These are phyloP conservation scores for Mustelus asterias DNA, from an alignment of 2,113 vertebrate genomes.

Conservation along the genomic window DNA sequence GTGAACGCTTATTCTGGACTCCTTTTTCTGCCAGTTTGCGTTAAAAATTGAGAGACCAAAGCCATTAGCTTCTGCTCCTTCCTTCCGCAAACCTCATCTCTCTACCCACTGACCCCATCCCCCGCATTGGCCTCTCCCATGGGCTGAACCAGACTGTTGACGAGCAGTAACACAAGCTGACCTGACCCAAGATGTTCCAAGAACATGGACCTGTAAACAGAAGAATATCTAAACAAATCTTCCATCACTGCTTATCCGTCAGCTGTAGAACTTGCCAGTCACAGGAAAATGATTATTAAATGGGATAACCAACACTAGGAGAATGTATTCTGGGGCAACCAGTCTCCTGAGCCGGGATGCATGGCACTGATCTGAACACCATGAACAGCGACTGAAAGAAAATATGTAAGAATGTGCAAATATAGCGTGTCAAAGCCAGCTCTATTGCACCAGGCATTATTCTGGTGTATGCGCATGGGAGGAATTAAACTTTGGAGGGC, in stretches of 20 bases:
- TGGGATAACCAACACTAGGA: not conserved
- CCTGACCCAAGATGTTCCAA: not conserved
- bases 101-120: not conserved
- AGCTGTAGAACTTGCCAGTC: not conserved
- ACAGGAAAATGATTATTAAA: not conserved
- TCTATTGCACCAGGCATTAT: not conserved
- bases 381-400: not conserved
- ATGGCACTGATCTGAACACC: not conserved
- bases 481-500: not conserved
- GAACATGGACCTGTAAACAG: not conserved
- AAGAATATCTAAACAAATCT: not conserved
- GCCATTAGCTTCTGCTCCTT: not conserved
- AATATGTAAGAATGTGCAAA: not conserved
- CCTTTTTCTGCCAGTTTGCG: not conserved
- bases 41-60: not conserved
- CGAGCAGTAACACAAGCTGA: not conserved
- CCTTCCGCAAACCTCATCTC: not conserved
- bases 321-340: not conserved
- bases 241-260: not conserved
- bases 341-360: not conserved
- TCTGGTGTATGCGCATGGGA: not conserved
- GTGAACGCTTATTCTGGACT: not conserved
- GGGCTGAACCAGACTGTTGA: not conserved
- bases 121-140: not conserved
- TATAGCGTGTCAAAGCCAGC: not conserved